Percentiles rank a stretch among this genome's conserved stretches.
Conservation (phyloP, 2,113 vertebrate species). For the Ammodytes marinus region DNA sequence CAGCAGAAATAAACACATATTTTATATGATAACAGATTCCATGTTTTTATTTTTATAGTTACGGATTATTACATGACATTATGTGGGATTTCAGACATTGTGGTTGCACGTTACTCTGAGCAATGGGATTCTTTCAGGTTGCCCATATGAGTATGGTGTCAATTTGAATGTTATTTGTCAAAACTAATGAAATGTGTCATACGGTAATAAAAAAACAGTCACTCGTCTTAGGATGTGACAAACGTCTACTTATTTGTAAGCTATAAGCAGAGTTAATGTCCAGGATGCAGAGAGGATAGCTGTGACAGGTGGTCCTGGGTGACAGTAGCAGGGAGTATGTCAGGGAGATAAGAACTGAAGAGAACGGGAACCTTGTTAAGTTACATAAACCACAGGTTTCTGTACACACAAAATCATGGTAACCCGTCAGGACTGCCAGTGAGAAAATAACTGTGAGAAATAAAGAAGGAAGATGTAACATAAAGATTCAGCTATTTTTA, state of each 20-base stretch:
- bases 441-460: neutral
- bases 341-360: neutral
- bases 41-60: constrained; percentile 1
- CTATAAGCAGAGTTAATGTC: neutral
- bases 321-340: constrained; percentile 6
- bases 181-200: neutral
- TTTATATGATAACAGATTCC: neutral
- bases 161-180: constrained; percentile 1
- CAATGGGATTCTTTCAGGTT: neutral
- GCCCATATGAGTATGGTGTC: neutral
- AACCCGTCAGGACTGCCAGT: neutral
- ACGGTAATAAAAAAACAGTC: neutral
- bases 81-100: neutral
- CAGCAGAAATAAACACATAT: neutral
- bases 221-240: neutral
- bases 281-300: neutral
- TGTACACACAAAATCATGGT: constrained; percentile 12
- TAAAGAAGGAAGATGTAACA: too few species aligned
- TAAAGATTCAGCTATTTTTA: neutral
- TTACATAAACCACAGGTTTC: neutral
- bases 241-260: neutral
- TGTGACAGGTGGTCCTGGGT: constrained; percentile 22
- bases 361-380: neutral
- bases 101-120: neutral
- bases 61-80: neutral